phyloP scores from a whole-genome alignment of 2,888 invertebrate species.

The Amiota communis region DNA sequence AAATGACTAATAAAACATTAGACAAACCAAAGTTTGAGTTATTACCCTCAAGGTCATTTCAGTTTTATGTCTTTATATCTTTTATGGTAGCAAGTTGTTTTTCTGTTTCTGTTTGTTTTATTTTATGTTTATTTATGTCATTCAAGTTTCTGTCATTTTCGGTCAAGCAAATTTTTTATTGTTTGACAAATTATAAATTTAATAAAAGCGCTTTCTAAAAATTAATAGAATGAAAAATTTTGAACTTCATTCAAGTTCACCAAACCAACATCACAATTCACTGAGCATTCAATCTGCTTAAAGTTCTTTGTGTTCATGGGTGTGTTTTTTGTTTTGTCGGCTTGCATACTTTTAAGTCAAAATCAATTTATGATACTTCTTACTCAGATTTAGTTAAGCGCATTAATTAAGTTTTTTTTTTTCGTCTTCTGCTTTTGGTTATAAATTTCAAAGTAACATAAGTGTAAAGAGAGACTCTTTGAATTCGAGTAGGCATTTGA shows the following conservation, averaged over 20 bases:
- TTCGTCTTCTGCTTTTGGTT: no score
- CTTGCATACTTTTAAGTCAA: no score
- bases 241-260: no score
- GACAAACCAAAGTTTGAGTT: conserved; percentile 48
- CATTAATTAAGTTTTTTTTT: conserved; percentile 1
- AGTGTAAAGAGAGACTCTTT: background rate
- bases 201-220: conserved; percentile 27
- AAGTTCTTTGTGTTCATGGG: no score
- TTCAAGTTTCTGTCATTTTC: conserved; percentile 28
- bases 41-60: conserved; percentile 63
- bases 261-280: no score
- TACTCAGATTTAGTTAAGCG: conserved; percentile 6
- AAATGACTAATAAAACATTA: conserved; percentile 56
- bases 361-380: no score
- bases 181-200: conserved; percentile 11
- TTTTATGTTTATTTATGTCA: conserved; percentile 36
- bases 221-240: conserved; percentile 25
- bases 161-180: conserved; percentile 36
- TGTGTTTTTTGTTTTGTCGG: no score
- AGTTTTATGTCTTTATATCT: conserved; percentile 4
- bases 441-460: background rate
- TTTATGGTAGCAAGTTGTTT: conserved; percentile 11
- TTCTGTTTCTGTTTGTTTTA: conserved; percentile 28
- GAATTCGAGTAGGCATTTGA: background rate
- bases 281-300: no score